phyloP scores from a whole-genome alignment of 2,113 vertebrate genomes.

The Cichladusa arquata region DNA sequence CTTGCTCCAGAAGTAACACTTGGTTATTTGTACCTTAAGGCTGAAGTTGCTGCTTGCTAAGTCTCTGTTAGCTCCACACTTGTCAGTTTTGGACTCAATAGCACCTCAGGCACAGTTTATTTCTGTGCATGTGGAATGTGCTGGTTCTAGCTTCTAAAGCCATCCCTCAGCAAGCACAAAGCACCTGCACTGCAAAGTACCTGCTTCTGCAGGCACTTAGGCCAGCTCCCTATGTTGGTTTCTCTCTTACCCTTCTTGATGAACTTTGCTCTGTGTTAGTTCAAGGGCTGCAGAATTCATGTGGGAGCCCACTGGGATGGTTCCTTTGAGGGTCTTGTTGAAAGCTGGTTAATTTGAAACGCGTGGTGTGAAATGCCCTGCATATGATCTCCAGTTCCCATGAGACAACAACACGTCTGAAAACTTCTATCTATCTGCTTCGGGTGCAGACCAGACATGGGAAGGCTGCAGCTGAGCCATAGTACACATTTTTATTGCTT shows the following conservation, averaged over 20 bases:
- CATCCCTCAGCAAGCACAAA: not conserved
- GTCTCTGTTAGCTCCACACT: not conserved
- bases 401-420: not conserved
- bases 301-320: not conserved
- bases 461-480: not conserved
- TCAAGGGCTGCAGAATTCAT: not conserved
- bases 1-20: not conserved
- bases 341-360: slow-evolving; percentile 17
- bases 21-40: not conserved
- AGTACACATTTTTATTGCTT: not conserved
- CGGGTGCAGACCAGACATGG: not conserved
- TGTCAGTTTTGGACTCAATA: not conserved
- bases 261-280: not conserved
- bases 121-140: not conserved
- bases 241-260: not conserved
- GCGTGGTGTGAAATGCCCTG: not conserved
- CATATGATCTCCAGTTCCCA: not conserved
- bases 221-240: no score
- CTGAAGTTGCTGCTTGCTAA: not conserved
- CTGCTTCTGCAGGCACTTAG: not conserved
- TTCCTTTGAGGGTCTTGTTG: not conserved
- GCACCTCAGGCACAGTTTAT: not conserved
- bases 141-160: not conserved
- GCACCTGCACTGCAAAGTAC: not conserved
- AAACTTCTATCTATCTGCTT: not conserved